Evolutionary conservation across 2,113 vertebrate genomes (phyloP).

Genomic region (Bubo scandiacus): DNA sequence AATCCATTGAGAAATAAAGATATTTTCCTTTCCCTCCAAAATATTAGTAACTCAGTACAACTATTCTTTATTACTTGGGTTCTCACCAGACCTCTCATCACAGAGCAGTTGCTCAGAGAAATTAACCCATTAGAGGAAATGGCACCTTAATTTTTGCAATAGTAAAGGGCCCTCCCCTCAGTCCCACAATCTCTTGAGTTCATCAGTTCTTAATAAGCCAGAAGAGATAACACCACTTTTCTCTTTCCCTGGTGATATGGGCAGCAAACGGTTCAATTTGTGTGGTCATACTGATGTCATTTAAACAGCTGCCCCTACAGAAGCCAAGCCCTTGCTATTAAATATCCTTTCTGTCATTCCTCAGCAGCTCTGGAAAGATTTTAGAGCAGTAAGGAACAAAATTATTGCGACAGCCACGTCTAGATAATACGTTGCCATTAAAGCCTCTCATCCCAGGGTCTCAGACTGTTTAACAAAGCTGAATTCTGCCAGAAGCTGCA

Average conservation of each 20-base stretch:
- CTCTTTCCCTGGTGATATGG: not conserved
- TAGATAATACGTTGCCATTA: not conserved
- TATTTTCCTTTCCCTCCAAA: not conserved
- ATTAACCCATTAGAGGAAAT: not conserved
- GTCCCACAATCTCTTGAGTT: not conserved
- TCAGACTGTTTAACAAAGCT: not conserved
- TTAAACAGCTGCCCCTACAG: not conserved
- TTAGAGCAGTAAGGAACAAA: not conserved
- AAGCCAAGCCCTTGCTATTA: not conserved
- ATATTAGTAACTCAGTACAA: not conserved
- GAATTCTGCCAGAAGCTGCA: not conserved
- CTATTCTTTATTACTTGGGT: not conserved
- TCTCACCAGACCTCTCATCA: not conserved
- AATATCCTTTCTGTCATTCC: not conserved
- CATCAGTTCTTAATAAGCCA: not conserved
- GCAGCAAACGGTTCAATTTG: not conserved
- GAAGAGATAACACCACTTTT: not conserved
- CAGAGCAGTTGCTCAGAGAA: not conserved
- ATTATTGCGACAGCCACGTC: not conserved
- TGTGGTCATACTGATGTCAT: not conserved
- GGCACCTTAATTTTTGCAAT: not conserved
- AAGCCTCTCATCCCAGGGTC: rapidly evolving
- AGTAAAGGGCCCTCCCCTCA: not conserved
- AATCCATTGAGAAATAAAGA: not conserved
- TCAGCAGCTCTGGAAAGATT: not conserved